Evolutionary conservation across 2,888 invertebrate species (phyloP).

Genomic region (Deroplatys truncata): DNA sequence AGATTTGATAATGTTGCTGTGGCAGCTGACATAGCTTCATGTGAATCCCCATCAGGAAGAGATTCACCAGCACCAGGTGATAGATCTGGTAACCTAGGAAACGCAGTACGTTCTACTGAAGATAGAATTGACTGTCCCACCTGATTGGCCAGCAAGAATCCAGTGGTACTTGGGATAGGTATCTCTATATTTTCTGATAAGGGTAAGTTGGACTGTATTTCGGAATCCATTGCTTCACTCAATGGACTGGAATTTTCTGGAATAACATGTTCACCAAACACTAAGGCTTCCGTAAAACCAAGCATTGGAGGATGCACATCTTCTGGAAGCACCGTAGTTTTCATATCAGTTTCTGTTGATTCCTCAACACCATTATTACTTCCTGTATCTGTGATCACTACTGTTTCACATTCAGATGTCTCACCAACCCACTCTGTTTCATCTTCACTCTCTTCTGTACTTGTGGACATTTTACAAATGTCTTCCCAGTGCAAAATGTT

Average conservation of each 20-base stretch:
- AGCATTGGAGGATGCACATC: not conserved
- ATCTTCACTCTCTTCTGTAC: constrained; percentile 24
- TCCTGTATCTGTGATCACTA: constrained; percentile 10
- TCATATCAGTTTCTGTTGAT: not conserved
- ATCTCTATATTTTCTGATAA: constrained; percentile 10
- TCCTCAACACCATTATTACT: not conserved
- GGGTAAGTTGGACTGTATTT: not conserved
- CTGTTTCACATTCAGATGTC: constrained; percentile 26
- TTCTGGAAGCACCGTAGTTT: not conserved
- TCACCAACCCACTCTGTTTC: constrained; percentile 30
- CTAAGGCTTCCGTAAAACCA: not conserved
- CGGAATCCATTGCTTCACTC: not conserved
- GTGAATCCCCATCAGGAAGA: constrained; percentile 49
- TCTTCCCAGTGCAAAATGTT: constrained; percentile 21
- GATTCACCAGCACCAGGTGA: constrained; percentile 43
- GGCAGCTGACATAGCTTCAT: constrained; percentile 58
- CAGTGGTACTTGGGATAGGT: constrained; percentile 2
- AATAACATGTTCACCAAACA: not conserved
- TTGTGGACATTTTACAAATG: not conserved
- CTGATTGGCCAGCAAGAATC: constrained; percentile 30
- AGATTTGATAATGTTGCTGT: constrained; percentile 59
- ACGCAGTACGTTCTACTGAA: not conserved
- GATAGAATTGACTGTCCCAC: constrained; percentile 24
- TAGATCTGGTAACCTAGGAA: not conserved
- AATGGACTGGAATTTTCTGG: not conserved